Base-by-base conservation (phyloP, 2,888 invertebrate genomes). In the Drosophila anomalata region DNA sequence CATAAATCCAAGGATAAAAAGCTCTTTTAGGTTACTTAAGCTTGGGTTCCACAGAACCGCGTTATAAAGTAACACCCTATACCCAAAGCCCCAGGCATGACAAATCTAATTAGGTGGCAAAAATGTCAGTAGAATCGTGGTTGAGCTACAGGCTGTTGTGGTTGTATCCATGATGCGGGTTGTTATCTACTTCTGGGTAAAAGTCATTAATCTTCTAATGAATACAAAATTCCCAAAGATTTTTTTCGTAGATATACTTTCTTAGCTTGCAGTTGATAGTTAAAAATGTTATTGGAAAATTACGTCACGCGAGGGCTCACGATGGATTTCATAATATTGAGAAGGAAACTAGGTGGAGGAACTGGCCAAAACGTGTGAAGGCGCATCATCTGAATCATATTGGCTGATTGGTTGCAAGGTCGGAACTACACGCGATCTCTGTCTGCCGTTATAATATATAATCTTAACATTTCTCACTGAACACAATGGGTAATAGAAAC, bases 311-410 rank as follows among this genome's bases (percentile, higher is more conserved):
- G 3, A 46, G 47, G 17, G 69, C 52, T 17, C 78, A 76, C 47
- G 73, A 73, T 59, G 79, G 75, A 3, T 77, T 71, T 14, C 67
- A 76, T 22, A 29, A 65, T 9, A 69, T 66, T 17, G 7, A 75
- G 6, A 51, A 20, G 5, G 75, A 72, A 24, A 39, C 26, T 2
- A 50, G 41, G 11, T 79, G 61, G 46, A 48, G 39, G 11, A 48
- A 72, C n/a, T 56, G 47, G 59, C 29, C 58, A 42, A 62, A 52
- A 42, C 72, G 42, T 51, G 46, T 47, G 60, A 55, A 41, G 42
- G 46, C 46, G 11, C 51, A 57, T 11, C 56, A 56, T 20, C 11
- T n/a, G 11, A 39, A 59, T 44, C 39, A 24, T 12, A 36, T 31
- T 22, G 11, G 42, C 29, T 9, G 36, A 59, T 44, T 39, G 9